Conservation (phyloP, 1,140 invertebrate genomes). For the Camponotus floridanus region DNA sequence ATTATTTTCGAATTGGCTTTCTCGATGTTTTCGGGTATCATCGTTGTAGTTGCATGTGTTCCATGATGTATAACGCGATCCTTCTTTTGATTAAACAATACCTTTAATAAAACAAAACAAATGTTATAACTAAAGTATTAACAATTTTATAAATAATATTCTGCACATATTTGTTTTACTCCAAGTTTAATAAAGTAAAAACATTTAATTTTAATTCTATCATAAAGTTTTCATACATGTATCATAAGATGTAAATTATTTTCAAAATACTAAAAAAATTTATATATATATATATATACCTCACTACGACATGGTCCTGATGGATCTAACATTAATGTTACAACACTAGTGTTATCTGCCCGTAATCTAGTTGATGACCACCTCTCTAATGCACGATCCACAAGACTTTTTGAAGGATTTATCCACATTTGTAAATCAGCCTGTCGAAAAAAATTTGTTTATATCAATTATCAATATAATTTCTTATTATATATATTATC, state of each 20-base stretch:
- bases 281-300: slow-evolving; percentile 79
- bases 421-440: slow-evolving; percentile 88
- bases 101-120: slow-evolving; percentile 64
- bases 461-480: slow-evolving; percentile 39
- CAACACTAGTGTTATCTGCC: slow-evolving; percentile 98
- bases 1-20: neutral
- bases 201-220: neutral
- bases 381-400: slow-evolving; percentile 94
- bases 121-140: neutral
- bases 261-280: neutral
- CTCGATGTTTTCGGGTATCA: slow-evolving; percentile 23
- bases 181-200: neutral
- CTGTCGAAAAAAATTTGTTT: slow-evolving; percentile 62
- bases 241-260: neutral
- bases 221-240: neutral
- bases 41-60: neutral
- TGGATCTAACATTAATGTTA: slow-evolving; percentile 97
- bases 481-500: neutral
- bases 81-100: slow-evolving; percentile 79
- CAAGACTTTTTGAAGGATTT: slow-evolving; percentile 96
- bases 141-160: neutral
- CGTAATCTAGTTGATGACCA: slow-evolving; percentile 93
- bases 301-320: slow-evolving; percentile 92
- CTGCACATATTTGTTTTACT: neutral
- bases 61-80: slow-evolving; percentile 63